These are phyloP conservation scores for Idaea dimidiata DNA, from an alignment of 2,888 invertebrate genomes.

Conservation along the genomic window DNA sequence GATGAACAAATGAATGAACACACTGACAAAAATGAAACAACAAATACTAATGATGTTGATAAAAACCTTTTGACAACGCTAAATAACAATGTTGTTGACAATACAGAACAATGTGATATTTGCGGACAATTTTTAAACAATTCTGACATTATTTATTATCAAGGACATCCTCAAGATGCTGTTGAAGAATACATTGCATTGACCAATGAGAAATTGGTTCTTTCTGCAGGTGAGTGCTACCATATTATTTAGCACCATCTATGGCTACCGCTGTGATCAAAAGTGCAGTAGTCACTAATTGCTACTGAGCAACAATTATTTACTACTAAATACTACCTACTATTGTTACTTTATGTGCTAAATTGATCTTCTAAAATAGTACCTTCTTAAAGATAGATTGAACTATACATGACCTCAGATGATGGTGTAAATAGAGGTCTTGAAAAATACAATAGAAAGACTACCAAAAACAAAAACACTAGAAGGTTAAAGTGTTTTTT, in stretches of 20 bases:
- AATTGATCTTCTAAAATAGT: too few species aligned
- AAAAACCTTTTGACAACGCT: constrained; percentile 5
- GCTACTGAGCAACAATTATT: too few species aligned
- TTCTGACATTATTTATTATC: constrained; percentile 80
- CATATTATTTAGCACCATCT: neutral
- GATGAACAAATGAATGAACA: constrained; percentile 2
- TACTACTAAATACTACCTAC: too few species aligned
- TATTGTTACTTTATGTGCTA: too few species aligned
- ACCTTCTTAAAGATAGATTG: too few species aligned
- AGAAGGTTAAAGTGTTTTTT: too few species aligned
- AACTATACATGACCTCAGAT: too few species aligned
- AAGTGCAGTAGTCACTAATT: too few species aligned
- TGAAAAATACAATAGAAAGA: too few species aligned
- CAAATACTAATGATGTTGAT: constrained; percentile 9
- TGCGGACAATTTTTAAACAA: constrained; percentile 73
- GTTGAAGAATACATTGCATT: constrained; percentile 88
- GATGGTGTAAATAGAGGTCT: too few species aligned
- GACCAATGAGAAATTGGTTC: constrained; percentile 86
- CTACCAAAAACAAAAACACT: too few species aligned
- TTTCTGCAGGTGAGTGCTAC: constrained; percentile 83
- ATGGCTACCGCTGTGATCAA: too few species aligned
- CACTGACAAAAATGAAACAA: constrained; percentile 4
- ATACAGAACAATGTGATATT: constrained; percentile 64
- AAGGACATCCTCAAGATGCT: constrained; percentile 89
- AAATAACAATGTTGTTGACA: constrained; percentile 29